These are phyloP conservation scores for Hippocampus comes DNA, from an alignment of 2,113 vertebrate species.

Conservation along the genomic window DNA sequence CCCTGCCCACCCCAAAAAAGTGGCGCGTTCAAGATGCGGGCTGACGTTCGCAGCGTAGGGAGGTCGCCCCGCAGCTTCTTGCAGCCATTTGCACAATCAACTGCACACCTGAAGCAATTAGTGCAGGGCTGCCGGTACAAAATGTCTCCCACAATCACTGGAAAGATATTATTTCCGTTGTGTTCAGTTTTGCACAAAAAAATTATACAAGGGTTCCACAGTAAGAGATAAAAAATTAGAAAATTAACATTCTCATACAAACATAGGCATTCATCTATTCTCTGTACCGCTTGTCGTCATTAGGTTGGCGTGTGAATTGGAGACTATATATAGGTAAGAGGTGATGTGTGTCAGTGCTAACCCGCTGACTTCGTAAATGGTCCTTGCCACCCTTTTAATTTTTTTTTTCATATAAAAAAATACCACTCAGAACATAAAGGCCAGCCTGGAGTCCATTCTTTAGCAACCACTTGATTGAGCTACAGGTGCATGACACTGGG, in stretches of 20 bases:
- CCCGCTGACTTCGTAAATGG: no score
- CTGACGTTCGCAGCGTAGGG: background rate
- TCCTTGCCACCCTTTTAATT: no score
- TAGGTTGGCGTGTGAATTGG: no score
- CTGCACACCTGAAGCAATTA: conserved; percentile 63
- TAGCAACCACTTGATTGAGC: conserved; percentile 3
- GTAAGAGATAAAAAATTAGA: background rate
- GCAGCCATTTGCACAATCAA: conserved; percentile 25
- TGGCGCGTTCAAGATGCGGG: background rate
- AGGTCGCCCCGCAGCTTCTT: conserved; percentile 7
- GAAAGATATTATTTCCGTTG: background rate
- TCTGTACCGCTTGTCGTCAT: no score
- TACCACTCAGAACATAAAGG: conserved; percentile 1
- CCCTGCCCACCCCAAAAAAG: no score
- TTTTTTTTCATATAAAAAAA: background rate
- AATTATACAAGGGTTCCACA: no score
- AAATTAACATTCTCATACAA: no score
- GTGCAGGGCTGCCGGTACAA: conserved; percentile 1
- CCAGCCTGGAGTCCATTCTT: conserved; percentile 7
- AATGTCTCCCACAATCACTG: background rate
- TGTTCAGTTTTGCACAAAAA: background rate
- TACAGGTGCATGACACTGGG: conserved; percentile 2
- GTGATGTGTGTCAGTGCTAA: no score
- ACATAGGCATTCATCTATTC: no score
- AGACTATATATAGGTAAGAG: no score